Base-by-base conservation (phyloP, 1,140 invertebrate genomes). In the Aphis gossypii region DNA sequence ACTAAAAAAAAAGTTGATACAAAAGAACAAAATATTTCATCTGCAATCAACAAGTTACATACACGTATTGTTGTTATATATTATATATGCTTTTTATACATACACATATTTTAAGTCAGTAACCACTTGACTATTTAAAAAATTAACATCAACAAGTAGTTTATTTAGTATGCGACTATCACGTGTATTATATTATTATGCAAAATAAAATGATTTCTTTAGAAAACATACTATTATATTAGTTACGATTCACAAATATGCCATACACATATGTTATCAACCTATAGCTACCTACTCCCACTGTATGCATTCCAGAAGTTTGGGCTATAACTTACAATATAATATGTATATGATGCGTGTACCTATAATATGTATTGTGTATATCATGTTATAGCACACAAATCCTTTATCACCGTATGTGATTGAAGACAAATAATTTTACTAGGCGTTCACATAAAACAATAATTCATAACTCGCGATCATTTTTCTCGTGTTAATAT, bases 131-230 rank as follows among this genome's bases (percentile, higher is more conserved):
- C 44, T 8, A 88, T 35, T 88, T 51, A 8, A 48, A 54, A 54
- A 88, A 88, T 88, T 88, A 48, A 88, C 25, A 48, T 23, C 25
- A n/a, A 88, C 44, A 88, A 88, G 44, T 88, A 41, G 86, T 88
- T 88, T 88, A 88, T 88, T 48, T 46, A 88, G 30, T 48, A n/a
- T 76, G 60, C 30, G 30, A 76, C 46, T 88, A 83, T 84, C 18
- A 9, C 25, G 14, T 87, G 44, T 11, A n/a, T 76, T 76, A 76
- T 76, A 35, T 76, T 76, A 76, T 88, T 48, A 48, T 88, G 86
- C 46, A 88, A 88, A 88, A 88, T 88, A 88, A 48, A 51, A 88
- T n/a, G 21, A 35, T 88, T 88, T 88, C 46, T 88, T 88, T 48
- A n/a, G 86, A 88, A 88, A 18, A 30, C 46, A 88, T 51, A 51